Base-by-base conservation (phyloP, 1,140 invertebrate genomes). In the Leptinotarsa defecta region DNA sequence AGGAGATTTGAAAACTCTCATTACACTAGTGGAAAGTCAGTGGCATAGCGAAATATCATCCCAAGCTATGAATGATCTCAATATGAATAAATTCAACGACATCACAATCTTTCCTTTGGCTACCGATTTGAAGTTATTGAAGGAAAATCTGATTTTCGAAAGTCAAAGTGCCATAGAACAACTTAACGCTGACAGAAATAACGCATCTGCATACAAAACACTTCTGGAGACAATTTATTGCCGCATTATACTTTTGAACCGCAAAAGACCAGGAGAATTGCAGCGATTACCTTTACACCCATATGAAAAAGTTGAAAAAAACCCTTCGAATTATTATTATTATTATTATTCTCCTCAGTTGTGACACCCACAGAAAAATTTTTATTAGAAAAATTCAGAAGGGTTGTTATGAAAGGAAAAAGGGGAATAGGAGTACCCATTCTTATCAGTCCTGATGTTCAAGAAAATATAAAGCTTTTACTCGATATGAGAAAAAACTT, bases 101-200 rank as follows among this genome's bases (percentile, higher is more conserved):
- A 69, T 83, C 68, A 84, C 81, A 27, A 82, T 84, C 17, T 74
- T 84, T 13, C 83, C 83, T 19, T 77, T 85, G 24, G 83, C 83
- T n/a, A 82, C 78, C 79, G 84, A 84, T 73, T 77, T 84, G 61
- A 84, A 84, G 81, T 72, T 79, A n/a, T 65, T 84, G 5, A 84
- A 83, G 79, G 74, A 84, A 69, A 78, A 81, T 73, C 73, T 83
- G 17, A 74, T 73, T 43, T 20, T 43, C 0, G 76, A 77, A 71
- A 74, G 81, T 24, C 68, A 74, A n/a, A 1, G 17, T 13, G 78
- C 79, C n/a, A 34, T 75, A 67, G 62, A 22, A 13, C 63, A 64
- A 57, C 57, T 83, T 17, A 19, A 5, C 24, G 61, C 71, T 61
- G 70, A 75, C 34, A 19, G 20, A 27, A 65, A 20, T 17, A 72